Evolutionary conservation across 2,113 vertebrate species (phyloP).

Genomic region (Sturnira hondurensis): DNA sequence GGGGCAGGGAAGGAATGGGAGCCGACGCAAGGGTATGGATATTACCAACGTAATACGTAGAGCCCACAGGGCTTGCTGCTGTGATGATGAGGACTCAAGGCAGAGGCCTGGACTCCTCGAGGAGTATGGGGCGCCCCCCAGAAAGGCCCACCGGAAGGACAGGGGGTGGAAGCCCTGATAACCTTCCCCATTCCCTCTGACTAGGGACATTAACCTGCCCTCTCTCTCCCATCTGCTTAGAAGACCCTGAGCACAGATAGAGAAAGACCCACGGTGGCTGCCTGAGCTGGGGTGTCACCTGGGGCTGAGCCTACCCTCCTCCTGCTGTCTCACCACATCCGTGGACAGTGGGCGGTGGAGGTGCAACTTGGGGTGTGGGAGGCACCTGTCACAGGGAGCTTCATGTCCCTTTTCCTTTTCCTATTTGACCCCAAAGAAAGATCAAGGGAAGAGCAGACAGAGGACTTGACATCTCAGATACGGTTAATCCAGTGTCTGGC

Average conservation of each 20-base stretch:
- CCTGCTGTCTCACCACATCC: not conserved
- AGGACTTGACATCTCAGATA: not conserved
- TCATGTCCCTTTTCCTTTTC: not conserved
- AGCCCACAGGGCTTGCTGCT: rapidly evolving
- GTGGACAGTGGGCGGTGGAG: not conserved
- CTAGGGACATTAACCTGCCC: not conserved
- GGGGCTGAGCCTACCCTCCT: not conserved
- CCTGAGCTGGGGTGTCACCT: not conserved
- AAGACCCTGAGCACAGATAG: not conserved
- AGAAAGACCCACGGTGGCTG: too few relatives aligned
- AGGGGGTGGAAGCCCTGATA: not conserved
- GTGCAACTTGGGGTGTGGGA: rapidly evolving
- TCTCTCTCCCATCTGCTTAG: not conserved
- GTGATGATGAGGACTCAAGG: too few relatives aligned
- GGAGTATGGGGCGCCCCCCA: not conserved
- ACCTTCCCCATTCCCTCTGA: not conserved
- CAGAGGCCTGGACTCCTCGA: not conserved
- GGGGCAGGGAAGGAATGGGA: not conserved
- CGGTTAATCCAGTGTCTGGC: not conserved
- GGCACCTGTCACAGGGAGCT: not conserved
- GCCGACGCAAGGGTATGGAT: rapidly evolving
- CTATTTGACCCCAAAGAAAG: not conserved
- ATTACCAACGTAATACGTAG: rapidly evolving
- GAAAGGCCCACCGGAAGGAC: not conserved
- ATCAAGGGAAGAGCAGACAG: too few relatives aligned